Base-by-base conservation (phyloP, 2,113 vertebrate species). In the Plestiodon gilberti region DNA sequence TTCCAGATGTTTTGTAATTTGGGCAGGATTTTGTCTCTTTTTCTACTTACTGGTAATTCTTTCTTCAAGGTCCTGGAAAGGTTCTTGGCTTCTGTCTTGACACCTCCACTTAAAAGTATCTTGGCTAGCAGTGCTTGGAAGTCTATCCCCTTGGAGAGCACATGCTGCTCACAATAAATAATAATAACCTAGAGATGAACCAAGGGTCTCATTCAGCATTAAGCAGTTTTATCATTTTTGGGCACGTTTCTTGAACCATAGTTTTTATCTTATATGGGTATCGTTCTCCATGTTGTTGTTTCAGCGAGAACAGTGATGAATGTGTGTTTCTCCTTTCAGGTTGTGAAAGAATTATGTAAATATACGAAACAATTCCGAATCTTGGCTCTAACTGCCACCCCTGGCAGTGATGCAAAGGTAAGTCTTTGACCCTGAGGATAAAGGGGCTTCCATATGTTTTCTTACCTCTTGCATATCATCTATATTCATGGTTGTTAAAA, bases 361-460 rank as follows among this genome's bases (percentile, higher is more conserved):
- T 97, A 98, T 14, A 98, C 96, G 0, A 92, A 62, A 5, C 97
- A 99, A 0, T 99, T 99, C 91, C 97, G 99, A 28, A 87, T 99
- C 87, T 91, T 99, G 93, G 99, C 98, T 90, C 97, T 99, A 1
- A 99, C 96, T 88, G 99, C 99, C 57, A 99, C 98, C 3, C 99
- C 99, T 13, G 99, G 99, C 28, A 98, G 97, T 75, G 98, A 99
- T 82, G 84, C 96, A 40, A 98, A 98, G 97, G 99, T 98, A 89
- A 96, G 95, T 85, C 7, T 6, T 9, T 0, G 11, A 0, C 0
- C 33, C 30, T 73, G 33, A 10, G n/a, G 0, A 33, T 8, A 57
- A 23, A 78, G 33, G 57, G 33, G 23, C 33, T 40, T 38, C 20
- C 38, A 25, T 43, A 28, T 20, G 17, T 33, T 70, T 67, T 57